phyloP scores from a whole-genome alignment of 2,888 invertebrate genomes.

The Lasioglossum zephyrum region DNA sequence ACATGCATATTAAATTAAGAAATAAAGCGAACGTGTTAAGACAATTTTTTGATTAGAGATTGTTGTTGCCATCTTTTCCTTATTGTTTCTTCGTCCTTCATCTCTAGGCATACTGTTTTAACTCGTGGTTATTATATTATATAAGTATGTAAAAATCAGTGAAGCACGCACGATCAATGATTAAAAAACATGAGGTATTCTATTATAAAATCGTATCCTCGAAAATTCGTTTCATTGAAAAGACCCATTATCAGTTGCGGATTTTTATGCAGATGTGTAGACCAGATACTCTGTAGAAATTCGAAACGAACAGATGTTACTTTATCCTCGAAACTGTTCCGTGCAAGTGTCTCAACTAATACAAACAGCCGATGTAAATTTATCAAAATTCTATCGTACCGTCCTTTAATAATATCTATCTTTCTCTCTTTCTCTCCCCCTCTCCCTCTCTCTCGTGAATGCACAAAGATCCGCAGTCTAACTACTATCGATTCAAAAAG shows the following conservation, averaged over 20 bases:
- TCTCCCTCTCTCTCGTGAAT: not conserved
- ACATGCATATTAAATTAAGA: constrained; percentile 67
- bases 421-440: too few species aligned
- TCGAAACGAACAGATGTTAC: not conserved
- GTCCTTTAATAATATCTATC: not conserved
- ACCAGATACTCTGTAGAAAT: not conserved
- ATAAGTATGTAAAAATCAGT: constrained; percentile 52
- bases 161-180: constrained; percentile 45
- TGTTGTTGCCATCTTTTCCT: constrained; percentile 3
- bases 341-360: not conserved
- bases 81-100: not conserved
- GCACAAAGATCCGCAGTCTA: constrained; percentile 4
- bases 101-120: constrained; percentile 36
- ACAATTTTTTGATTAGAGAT: constrained; percentile 44
- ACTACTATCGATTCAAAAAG: constrained; percentile 27
- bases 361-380: not conserved
- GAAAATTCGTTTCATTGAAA: constrained; percentile 22
- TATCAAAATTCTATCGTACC: not conserved
- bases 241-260: constrained; percentile 12
- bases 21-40: constrained; percentile 60
- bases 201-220: constrained; percentile 18
- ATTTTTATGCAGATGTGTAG: not conserved
- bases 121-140: constrained; percentile 17
- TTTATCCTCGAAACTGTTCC: not conserved
- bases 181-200: constrained; percentile 44